Conservation (phyloP, 2,888 invertebrate genomes). For the Embidobia sp. region DNA sequence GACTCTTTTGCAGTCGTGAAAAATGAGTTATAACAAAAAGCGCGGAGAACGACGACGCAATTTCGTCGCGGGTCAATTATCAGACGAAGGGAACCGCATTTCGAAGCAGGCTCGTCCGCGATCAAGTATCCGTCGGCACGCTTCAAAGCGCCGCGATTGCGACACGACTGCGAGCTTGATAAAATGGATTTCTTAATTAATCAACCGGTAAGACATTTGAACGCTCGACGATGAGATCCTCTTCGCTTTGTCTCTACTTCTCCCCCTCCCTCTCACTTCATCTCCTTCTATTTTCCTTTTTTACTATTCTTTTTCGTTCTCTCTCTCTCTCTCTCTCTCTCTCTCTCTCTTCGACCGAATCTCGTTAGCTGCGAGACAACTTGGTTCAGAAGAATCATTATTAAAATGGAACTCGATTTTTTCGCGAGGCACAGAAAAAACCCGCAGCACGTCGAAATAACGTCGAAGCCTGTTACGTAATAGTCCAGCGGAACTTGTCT, state of each 20-base stretch:
- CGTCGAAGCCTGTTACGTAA: conserved; percentile 5
- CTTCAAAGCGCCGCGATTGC: conserved; percentile 32
- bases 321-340: not conserved
- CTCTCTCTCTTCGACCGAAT: conserved; percentile 36
- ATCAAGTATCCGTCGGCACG: conserved; percentile 48
- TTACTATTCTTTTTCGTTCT: not conserved
- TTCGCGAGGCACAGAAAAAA: conserved; percentile 17
- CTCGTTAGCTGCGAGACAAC: conserved; percentile 51
- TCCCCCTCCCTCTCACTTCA: not conserved
- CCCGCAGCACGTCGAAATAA: conserved; percentile 30
- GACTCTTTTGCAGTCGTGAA: conserved; percentile 40
- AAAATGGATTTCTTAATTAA: conserved; percentile 65
- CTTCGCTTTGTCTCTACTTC: conserved; percentile 27
- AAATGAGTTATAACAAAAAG: conserved; percentile 42
- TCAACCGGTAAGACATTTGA: conserved; percentile 59
- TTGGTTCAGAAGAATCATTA: conserved; percentile 45
- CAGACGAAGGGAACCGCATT: conserved; percentile 41
- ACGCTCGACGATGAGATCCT: conserved; percentile 41
- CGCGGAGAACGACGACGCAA: conserved; percentile 22
- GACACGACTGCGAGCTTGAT: conserved; percentile 51
- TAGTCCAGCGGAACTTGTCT: no score
- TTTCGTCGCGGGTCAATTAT: conserved; percentile 55
- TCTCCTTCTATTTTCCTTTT: no score
- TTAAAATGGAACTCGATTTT: conserved; percentile 58
- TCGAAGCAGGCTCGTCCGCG: conserved; percentile 37